A percentile compares a stretch with the other conserved stretches of the same genome.
phyloP scores from a whole-genome alignment of 2,113 vertebrate species.

The Phodopus roborovskii region DNA sequence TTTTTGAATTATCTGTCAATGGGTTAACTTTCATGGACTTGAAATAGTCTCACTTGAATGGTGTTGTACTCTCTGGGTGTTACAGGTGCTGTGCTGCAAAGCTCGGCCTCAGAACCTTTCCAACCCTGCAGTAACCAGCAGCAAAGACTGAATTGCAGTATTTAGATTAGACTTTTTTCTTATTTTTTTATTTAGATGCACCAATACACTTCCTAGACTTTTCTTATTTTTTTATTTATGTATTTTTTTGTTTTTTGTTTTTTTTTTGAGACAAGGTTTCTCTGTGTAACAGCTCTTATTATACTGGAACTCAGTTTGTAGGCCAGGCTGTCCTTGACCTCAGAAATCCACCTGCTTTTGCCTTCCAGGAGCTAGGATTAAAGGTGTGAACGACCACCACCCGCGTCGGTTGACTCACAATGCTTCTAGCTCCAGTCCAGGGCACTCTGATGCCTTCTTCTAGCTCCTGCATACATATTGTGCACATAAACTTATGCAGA shows the following conservation, averaged over 20 bases:
- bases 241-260: too few relatives aligned
- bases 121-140: not conserved
- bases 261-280: not conserved
- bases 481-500: not conserved
- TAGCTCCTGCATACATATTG: not conserved
- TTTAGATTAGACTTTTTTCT: not conserved
- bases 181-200: not conserved
- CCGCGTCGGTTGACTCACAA: not conserved
- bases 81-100: not conserved
- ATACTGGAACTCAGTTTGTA: not conserved
- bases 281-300: not conserved
- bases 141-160: not conserved
- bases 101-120: not conserved
- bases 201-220: constrained; percentile 2
- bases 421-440: not conserved
- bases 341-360: not conserved
- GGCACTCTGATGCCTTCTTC: not conserved
- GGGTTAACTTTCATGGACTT: not conserved
- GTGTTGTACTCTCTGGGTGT: not conserved
- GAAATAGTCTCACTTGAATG: not conserved
- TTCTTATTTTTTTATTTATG: too few relatives aligned
- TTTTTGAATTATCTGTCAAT: constrained; percentile 10
- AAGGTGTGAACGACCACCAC: not conserved
- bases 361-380: not conserved
- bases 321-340: not conserved